Evolutionary conservation across 2,888 invertebrate species (phyloP), one percentile per base, ranked within the genome.

Genomic region (Strigamia maritima): DNA sequence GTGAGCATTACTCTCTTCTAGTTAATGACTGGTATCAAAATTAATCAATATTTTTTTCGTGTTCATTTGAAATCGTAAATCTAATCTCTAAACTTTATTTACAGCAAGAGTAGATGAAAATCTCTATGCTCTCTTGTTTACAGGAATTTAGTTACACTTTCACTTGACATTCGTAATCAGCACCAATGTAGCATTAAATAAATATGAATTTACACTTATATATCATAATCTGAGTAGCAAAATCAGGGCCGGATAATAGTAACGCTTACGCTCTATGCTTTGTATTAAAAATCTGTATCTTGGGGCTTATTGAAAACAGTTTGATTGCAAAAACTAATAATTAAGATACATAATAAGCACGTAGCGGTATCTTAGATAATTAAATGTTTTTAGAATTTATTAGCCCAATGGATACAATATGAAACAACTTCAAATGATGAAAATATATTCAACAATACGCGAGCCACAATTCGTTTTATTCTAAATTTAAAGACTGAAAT

Each of bases 401-500:
- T 3, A 35, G 6, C 10, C 10, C 10, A 35, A 8, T 35, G 10
- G 35, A 8, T 8, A 0, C 35, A 35, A 35, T n/a, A 35, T 35
- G 35, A 35, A 35, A 35, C n/a, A 6, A 16, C 44, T 14, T 54
- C 22, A 19, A 44, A 22, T 54, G 19, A 54, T 54, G n/a, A 44
- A 54, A 54, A 19, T 54, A 19, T n/a, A 49, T 16, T 49, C 19
- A 16, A 49, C 8, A n/a, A 49, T 49, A 54, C 54, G 54, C 54
- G 54, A 54, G 54, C 54, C 54, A 54, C 54, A 54, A 54, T 54
- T 54, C 54, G 54, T 54, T 54, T 54, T 54, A 70, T 70, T 28
- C 70, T 70, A 70, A 70, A 28, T 70, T 70, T 70, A 28, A 70
- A 70, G 70, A 28, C 70, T 70, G 70, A 60, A 60, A 19, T 24